Percentiles rank a stretch among this genome's conserved stretches.
Conservation (phyloP, 2,113 vertebrate species). For the Neodon shergylaensis region DNA sequence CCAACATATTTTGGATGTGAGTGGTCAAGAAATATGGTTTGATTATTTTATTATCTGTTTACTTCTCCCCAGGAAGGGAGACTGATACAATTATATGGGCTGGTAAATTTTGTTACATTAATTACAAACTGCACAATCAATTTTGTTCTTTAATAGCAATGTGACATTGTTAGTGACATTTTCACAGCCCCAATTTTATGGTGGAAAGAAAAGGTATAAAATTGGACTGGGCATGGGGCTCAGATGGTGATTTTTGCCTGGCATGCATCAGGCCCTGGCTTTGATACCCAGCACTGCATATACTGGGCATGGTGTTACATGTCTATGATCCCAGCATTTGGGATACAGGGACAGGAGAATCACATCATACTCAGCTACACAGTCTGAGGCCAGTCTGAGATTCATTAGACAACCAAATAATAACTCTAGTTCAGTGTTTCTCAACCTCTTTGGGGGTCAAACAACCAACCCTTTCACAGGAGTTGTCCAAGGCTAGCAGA, state of each 20-base stretch:
- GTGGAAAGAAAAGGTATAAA: neutral
- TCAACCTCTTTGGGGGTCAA: neutral
- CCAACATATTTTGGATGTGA: neutral
- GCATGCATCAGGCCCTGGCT: neutral
- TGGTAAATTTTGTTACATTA: conserved; percentile 38
- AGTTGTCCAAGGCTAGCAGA: too few species aligned
- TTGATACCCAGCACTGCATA: neutral
- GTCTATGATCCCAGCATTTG: neutral
- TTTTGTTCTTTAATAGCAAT: neutral
- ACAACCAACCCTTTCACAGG: too few species aligned
- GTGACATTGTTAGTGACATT: neutral
- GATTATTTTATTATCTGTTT: conserved; percentile 55
- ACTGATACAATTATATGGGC: conserved; percentile 38
- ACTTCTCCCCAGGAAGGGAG: conserved; percentile 27
- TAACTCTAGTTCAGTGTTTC: neutral
- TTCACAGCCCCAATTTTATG: neutral
- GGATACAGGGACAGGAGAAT: neutral
- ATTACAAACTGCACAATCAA: neutral
- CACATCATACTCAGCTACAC: neutral
- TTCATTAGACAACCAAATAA: neutral
- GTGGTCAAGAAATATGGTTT: conserved; percentile 64
- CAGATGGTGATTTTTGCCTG: neutral
- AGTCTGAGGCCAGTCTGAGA: neutral
- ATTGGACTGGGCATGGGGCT: neutral
- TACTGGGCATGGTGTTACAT: neutral